Conservation (phyloP, 2,888 invertebrate species). For the Subacronicta megacephala region DNA sequence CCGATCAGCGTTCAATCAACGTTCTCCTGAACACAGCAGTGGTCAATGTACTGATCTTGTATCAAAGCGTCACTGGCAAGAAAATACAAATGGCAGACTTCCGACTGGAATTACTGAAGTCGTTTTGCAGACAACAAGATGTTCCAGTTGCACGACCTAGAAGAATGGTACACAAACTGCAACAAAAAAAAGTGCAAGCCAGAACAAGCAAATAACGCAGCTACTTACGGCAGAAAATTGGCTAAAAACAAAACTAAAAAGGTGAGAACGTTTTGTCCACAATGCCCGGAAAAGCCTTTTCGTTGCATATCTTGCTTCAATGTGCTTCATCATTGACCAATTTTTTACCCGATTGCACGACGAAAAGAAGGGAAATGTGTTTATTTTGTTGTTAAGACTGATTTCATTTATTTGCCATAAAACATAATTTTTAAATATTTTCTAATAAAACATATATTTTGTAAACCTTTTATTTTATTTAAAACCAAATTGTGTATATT, state of each 20-base stretch:
- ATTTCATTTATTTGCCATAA: conserved; percentile 12
- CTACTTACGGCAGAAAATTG: conserved; percentile 23
- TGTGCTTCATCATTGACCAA: conserved; percentile 23
- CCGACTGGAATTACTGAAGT: conserved; percentile 26
- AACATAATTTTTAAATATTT: no score
- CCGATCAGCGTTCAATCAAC: conserved; percentile 26
- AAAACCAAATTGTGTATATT: no score
- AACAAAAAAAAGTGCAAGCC: conserved; percentile 31
- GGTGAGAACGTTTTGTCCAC: conserved; percentile 18
- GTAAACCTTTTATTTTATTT: no score
- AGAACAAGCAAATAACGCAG: conserved; percentile 24
- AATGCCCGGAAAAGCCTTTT: conserved; percentile 29
- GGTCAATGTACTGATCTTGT: conserved; percentile 32
- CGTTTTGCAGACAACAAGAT: conserved; percentile 28
- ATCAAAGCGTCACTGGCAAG: conserved; percentile 26
- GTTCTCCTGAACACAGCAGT: conserved; percentile 30
- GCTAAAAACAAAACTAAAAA: conserved; percentile 39
- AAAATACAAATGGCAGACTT: conserved; percentile 36
- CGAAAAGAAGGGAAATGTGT: neutral
- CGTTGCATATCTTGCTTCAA: conserved; percentile 35
- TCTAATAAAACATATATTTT: no score
- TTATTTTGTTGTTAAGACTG: conserved; percentile 24
- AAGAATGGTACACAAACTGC: conserved; percentile 24
- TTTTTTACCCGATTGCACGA: conserved; percentile 12
- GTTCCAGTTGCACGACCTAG: conserved; percentile 22